These are phyloP conservation scores for Spisula subtruncata DNA, from an alignment of 2,888 invertebrate genomes.

Conservation along the genomic window DNA sequence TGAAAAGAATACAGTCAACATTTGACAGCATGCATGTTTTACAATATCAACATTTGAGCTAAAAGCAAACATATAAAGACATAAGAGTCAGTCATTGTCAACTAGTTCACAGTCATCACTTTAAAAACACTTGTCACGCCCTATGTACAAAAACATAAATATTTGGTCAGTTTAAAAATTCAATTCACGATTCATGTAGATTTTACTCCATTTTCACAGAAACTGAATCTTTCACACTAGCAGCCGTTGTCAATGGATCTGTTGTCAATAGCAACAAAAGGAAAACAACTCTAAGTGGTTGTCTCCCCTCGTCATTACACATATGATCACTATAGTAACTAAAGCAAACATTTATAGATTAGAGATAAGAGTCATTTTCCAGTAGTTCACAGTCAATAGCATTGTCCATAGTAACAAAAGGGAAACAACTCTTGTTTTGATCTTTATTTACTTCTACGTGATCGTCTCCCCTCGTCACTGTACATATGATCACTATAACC, in stretches of 20 bases:
- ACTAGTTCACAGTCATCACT: not conserved
- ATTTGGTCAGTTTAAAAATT: conserved; percentile 14
- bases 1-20: not conserved
- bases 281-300: conserved; percentile 45
- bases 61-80: not conserved
- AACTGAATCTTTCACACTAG: not conserved
- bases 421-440: not conserved
- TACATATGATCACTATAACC: conserved; percentile 65
- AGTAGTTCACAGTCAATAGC: too few species aligned
- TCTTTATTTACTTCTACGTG: conserved; percentile 67
- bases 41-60: not conserved
- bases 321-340: conserved; percentile 63
- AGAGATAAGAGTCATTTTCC: too few species aligned
- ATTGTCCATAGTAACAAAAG: too few species aligned
- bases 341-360: too few species aligned
- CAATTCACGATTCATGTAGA: not conserved
- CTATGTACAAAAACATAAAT: not conserved
- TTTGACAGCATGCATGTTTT: not conserved
- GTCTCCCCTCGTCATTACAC: conserved; percentile 62
- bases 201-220: not conserved
- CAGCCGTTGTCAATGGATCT: not conserved
- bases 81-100: not conserved
- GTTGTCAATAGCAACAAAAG: too few species aligned
- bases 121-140: not conserved
- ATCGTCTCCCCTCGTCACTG: conserved; percentile 63